Conservation (phyloP, 2,797 vertebrate genomes). For the Macropodus opercularis region DNA sequence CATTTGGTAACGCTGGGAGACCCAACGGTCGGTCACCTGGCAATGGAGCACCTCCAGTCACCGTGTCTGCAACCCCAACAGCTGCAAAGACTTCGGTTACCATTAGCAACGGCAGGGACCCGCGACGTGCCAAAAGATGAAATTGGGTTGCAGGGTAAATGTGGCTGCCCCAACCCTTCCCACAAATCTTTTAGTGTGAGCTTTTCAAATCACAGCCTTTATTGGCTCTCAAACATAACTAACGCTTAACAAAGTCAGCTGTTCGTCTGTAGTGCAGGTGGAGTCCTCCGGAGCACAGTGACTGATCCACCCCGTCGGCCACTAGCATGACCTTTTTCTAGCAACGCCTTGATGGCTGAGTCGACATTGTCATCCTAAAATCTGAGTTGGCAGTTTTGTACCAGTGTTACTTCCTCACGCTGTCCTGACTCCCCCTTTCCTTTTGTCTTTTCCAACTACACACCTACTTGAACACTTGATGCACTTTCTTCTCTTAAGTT, state of each 20-base stretch:
- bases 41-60: conserved; percentile 72
- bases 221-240: conserved; percentile 23
- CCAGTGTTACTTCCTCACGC: conserved; percentile 53
- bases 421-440: not conserved
- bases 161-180: conserved; percentile 10
- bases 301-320: conserved; percentile 32
- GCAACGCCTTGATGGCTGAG: conserved; percentile 17
- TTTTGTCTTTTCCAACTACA: conserved; percentile 74
- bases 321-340: conserved; percentile 22
- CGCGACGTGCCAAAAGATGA: conserved; percentile 98
- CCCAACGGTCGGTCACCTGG: conserved; percentile 86
- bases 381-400: conserved; percentile 45
- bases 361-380: conserved; percentile 16
- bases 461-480: conserved; percentile 95
- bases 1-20: conserved; percentile 84
- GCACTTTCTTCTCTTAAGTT: conserved; percentile 92
- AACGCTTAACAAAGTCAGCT: conserved; percentile 28
- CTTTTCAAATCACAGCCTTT: conserved; percentile 19
- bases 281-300: conserved; percentile 38
- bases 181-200: not conserved
- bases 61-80: conserved; percentile 67
- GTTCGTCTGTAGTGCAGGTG: conserved; percentile 41
- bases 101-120: conserved; percentile 96
- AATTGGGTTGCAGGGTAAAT: conserved; percentile 41
- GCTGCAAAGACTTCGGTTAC: conserved; percentile 83